These are phyloP conservation scores for Astyanax mexicanus DNA, from an alignment of 2,797 vertebrate species.

Conservation along the genomic window DNA sequence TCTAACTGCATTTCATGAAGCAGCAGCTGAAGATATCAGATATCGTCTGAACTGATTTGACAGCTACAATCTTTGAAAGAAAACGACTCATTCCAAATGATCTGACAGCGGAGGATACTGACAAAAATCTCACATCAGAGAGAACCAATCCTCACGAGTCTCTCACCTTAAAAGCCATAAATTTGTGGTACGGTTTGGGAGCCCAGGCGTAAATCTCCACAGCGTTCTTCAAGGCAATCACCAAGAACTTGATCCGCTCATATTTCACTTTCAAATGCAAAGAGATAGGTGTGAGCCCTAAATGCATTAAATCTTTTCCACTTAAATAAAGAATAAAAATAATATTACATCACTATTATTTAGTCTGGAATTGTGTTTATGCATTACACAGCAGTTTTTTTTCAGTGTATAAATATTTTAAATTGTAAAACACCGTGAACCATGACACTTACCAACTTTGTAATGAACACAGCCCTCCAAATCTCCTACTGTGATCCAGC, in stretches of 20 bases:
- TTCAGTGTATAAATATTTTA: neutral
- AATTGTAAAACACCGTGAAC: neutral
- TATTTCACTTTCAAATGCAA: conserved; percentile 88
- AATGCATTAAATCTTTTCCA: too few relatives aligned
- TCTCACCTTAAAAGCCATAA: conserved; percentile 98
- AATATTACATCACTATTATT: too few relatives aligned
- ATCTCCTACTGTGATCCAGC: conserved; percentile 97
- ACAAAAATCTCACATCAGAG: neutral
- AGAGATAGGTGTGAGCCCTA: neutral
- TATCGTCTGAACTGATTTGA: neutral
- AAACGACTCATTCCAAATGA: neutral
- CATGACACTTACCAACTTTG: conserved; percentile 90
- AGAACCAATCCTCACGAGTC: neutral
- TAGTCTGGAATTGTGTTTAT: too few relatives aligned
- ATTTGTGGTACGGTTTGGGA: conserved; percentile 99
- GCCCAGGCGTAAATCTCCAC: conserved; percentile 99
- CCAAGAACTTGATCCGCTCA: conserved; percentile 98
- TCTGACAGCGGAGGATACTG: conserved; percentile 8
- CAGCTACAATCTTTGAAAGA: conserved; percentile 11
- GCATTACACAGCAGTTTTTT: too few relatives aligned
- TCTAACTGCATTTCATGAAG: neutral
- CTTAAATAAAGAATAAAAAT: neutral
- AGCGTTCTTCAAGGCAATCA: conserved; percentile 97
- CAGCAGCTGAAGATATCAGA: conserved; percentile 16
- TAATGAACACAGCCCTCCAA: conserved; percentile 98